Conservation (phyloP, 2,888 invertebrate genomes). For the Tipula unca region DNA sequence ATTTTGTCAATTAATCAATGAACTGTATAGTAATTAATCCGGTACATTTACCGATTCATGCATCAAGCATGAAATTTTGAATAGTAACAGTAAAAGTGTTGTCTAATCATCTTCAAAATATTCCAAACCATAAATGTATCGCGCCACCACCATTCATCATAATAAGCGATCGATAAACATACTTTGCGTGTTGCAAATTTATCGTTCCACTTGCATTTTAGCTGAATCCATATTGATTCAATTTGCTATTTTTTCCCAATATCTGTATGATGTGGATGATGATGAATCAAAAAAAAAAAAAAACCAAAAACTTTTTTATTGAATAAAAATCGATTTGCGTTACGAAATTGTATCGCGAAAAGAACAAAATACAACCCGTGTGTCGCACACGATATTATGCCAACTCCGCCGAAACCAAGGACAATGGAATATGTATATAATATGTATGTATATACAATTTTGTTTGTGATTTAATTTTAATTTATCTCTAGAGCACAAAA, state of each 20-base stretch:
- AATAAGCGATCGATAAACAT: background rate
- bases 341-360: background rate
- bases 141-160: background rate
- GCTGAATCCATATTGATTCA: background rate
- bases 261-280: background rate
- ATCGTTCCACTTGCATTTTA: background rate
- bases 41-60: background rate
- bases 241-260: background rate
- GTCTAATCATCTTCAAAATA: background rate
- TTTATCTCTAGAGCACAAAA: background rate
- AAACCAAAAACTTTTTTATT: background rate
- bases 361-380: background rate
- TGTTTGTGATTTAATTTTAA: background rate
- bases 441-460: background rate
- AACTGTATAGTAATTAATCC: background rate
- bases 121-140: background rate
- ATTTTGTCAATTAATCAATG: background rate
- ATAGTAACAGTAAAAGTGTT: background rate
- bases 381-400: background rate
- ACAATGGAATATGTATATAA: background rate
- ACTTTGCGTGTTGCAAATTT: background rate
- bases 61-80: background rate
- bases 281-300: background rate
- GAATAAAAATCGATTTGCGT: background rate
- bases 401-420: background rate